These are phyloP conservation scores for Atta colombica DNA, from an alignment of 1,140 invertebrate species.

Conservation along the genomic window DNA sequence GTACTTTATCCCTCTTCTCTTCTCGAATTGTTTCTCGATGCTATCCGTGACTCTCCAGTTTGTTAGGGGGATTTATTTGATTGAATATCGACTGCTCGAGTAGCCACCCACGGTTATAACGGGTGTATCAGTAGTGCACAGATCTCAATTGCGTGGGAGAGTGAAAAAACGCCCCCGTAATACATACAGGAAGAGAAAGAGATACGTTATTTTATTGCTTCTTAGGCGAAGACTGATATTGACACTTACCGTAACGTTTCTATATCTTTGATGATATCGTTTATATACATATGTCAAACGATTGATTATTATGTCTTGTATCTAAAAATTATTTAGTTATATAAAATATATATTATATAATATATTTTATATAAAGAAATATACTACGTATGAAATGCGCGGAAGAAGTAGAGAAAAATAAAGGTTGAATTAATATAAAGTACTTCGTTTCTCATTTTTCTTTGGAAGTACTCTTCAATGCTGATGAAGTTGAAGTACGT, in stretches of 20 bases:
- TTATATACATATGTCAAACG: background rate
- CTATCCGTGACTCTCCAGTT: constrained; percentile 81
- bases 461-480: constrained; percentile 3
- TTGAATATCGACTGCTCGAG: constrained; percentile 79
- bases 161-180: constrained; percentile 15
- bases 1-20: constrained; percentile 1
- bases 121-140: constrained; percentile 72
- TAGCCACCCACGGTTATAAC: constrained; percentile 64
- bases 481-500: constrained; percentile 9
- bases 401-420: constrained; percentile 3
- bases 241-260: background rate
- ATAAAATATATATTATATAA: background rate
- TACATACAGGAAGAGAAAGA: constrained; percentile 28
- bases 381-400: background rate
- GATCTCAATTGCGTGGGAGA: constrained; percentile 58
- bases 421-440: background rate
- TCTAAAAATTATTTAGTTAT: background rate
- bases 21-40: constrained; percentile 80
- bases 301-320: background rate
- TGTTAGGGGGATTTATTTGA: constrained; percentile 83
- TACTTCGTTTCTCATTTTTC: constrained; percentile 19
- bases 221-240: constrained; percentile 8
- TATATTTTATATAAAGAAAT: background rate
- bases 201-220: constrained; percentile 27
- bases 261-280: background rate